phyloP scores from a whole-genome alignment of 2,113 vertebrate species.

The Otis tarda region DNA sequence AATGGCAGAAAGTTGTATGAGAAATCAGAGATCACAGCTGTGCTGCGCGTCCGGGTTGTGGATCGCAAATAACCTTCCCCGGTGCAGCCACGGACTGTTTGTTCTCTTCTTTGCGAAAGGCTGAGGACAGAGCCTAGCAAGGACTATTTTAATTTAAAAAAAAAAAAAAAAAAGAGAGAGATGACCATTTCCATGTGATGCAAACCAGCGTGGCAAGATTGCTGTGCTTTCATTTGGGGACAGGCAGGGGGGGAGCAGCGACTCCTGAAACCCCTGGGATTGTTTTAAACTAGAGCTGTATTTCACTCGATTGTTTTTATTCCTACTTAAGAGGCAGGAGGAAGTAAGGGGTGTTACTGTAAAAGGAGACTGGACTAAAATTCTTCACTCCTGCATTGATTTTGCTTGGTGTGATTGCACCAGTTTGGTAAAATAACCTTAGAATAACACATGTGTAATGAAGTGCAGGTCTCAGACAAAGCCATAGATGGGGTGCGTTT shows the following conservation, averaged over 20 bases:
- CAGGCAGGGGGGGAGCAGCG: not conserved
- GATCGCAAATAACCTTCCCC: not conserved
- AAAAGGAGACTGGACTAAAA: slow-evolving; percentile 23
- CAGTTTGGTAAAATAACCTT: not conserved
- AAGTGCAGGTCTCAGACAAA: not conserved
- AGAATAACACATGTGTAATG: not conserved
- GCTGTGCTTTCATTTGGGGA: not conserved
- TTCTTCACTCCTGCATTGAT: not conserved
- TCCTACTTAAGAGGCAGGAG: slow-evolving; percentile 38
- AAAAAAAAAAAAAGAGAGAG: too few relatives aligned
- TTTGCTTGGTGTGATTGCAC: not conserved
- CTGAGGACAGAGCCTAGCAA: not conserved
- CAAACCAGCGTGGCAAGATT: not conserved
- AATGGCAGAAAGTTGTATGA: not conserved
- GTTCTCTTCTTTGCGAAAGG: not conserved
- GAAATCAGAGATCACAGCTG: not conserved
- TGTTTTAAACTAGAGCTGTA: not conserved
- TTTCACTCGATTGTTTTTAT: slow-evolving; percentile 43
- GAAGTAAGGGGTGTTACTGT: slow-evolving; percentile 27
- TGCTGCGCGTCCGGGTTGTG: not conserved
- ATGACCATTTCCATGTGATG: not conserved
- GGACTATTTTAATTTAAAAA: not conserved
- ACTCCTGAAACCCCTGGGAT: slow-evolving; percentile 1
- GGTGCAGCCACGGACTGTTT: not conserved
- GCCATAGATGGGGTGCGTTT: not conserved